Conservation (phyloP, 2,888 invertebrate species). For the Cephus sareptanus region DNA sequence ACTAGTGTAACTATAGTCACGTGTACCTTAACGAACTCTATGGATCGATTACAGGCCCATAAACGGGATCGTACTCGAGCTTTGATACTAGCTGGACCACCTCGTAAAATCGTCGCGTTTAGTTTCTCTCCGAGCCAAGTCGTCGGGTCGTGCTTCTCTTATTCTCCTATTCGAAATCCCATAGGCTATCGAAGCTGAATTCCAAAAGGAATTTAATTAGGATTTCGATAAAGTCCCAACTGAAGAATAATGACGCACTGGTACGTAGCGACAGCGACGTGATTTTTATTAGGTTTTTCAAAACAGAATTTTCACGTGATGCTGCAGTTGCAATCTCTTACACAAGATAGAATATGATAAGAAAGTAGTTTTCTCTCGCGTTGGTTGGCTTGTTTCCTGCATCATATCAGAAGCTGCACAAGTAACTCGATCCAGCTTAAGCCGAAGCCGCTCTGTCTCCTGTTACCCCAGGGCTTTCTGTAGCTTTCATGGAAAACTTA, state of each 20-base stretch:
- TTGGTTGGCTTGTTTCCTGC: neutral
- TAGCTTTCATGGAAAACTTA: neutral
- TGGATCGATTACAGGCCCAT: neutral
- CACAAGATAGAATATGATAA: neutral
- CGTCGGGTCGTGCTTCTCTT: neutral
- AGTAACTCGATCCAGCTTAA: slow-evolving; percentile 4
- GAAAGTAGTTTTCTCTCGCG: neutral
- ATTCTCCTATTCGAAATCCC: neutral
- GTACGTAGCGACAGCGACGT: neutral
- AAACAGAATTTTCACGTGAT: neutral
- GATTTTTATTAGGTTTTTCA: neutral
- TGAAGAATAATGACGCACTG: too few species aligned
- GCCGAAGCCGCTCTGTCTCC: slow-evolving; percentile 2
- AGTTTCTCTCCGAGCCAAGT: neutral
- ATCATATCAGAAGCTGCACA: neutral
- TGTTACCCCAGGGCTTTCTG: neutral
- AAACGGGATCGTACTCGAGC: neutral
- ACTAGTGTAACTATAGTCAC: neutral
- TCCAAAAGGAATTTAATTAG: neutral
- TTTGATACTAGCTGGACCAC: neutral
- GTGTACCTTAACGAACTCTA: neutral
- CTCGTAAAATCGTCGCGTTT: neutral
- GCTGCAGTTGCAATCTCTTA: neutral
- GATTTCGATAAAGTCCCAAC: too few species aligned
- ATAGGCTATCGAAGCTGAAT: too few species aligned